Percentiles rank a stretch among this genome's conserved stretches.
These are phyloP conservation scores for Phyllotreta striolata DNA, from an alignment of 2,888 invertebrate species.

Conservation along the genomic window DNA sequence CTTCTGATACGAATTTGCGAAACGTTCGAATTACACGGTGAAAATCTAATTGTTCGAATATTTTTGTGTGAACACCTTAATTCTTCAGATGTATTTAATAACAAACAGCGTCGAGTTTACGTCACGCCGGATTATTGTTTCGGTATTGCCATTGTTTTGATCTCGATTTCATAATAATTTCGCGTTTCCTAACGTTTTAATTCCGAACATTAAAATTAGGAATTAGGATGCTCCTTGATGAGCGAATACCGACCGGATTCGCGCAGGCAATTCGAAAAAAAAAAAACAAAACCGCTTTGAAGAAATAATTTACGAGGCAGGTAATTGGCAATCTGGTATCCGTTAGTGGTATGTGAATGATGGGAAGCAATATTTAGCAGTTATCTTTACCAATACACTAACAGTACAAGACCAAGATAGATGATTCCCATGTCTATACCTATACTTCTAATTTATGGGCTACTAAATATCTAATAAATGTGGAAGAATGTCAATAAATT, in stretches of 20 bases:
- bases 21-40: conserved; percentile 12
- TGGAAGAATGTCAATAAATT: too few species aligned
- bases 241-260: too few species aligned
- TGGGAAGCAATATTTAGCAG: conserved; percentile 7
- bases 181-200: conserved; percentile 12
- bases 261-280: too few species aligned
- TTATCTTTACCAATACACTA: background rate
- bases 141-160: conserved; percentile 17
- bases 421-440: too few species aligned
- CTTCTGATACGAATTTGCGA: background rate
- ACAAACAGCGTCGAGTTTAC: background rate
- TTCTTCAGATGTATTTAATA: conserved; percentile 9
- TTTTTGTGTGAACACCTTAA: conserved; percentile 18
- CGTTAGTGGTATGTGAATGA: conserved; percentile 3
- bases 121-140: conserved; percentile 10
- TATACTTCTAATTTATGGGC: too few species aligned
- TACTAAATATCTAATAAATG: too few species aligned
- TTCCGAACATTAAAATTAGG: background rate
- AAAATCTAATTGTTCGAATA: conserved; percentile 10
- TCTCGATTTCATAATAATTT: conserved; percentile 8
- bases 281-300: too few species aligned
- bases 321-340: conserved; percentile 8
- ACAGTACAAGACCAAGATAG: too few species aligned
- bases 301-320: conserved; percentile 5
- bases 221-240: too few species aligned